phyloP scores from a whole-genome alignment of 2,797 vertebrate species.

The Diceros bicornis region DNA sequence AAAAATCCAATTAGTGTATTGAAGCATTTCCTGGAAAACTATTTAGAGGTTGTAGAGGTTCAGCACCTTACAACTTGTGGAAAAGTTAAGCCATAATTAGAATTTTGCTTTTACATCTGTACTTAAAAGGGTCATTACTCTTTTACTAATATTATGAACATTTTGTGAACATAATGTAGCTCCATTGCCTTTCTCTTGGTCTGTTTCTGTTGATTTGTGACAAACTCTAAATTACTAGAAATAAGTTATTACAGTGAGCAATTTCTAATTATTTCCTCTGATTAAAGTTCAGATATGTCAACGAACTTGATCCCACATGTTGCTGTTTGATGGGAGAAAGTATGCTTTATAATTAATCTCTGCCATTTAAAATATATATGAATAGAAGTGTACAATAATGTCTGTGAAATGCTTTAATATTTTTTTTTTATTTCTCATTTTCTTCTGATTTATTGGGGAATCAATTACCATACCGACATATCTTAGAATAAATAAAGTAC shows the following conservation, averaged over 20 bases:
- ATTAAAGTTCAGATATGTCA: constrained; percentile 68
- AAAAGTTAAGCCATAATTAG: constrained; percentile 47
- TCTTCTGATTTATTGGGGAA: constrained; percentile 53
- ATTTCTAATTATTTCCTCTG: constrained; percentile 67
- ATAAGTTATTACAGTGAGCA: constrained; percentile 58
- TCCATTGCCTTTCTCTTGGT: constrained; percentile 44
- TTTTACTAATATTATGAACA: constrained; percentile 53
- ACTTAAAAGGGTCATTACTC: constrained; percentile 65
- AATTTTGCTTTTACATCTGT: constrained; percentile 65
- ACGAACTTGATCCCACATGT: constrained; percentile 27
- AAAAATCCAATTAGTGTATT: constrained; percentile 10
- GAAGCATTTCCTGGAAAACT: not conserved
- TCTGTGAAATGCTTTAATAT: not conserved
- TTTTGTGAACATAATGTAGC: constrained; percentile 75
- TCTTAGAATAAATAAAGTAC: constrained; percentile 44
- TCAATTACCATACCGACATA: constrained; percentile 24
- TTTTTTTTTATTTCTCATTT: constrained; percentile 59
- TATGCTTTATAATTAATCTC: not conserved
- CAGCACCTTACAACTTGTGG: not conserved
- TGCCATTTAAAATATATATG: constrained; percentile 23
- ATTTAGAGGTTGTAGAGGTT: constrained; percentile 6
- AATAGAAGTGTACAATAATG: not conserved
- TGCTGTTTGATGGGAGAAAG: constrained; percentile 8
- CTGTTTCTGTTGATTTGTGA: constrained; percentile 64
- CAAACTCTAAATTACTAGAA: constrained; percentile 33